Evolutionary conservation across 2,797 vertebrate genomes (phyloP), one percentile per base, ranked within the genome.

Genomic region (Anguilla megastoma): DNA sequence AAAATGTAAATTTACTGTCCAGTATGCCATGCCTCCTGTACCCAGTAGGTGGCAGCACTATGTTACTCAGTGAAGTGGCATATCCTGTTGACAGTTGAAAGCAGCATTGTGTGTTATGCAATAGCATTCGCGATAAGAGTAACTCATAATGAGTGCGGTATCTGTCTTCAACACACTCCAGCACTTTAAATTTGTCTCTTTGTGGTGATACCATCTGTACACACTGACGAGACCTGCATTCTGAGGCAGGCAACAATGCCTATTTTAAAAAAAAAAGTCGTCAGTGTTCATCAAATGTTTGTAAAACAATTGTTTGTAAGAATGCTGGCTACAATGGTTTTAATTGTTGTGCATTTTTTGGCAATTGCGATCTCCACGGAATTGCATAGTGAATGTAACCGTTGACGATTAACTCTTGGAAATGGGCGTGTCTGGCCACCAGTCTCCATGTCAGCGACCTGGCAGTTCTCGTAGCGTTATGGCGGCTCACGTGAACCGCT

Each of bases 21-120:
- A 18, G 30, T 76, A 7, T 79, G 36, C 16, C 9, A 79, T 79
- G 12, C 36, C 16, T 27, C 30, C 7, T 41, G 50, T 85, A 33
- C 33, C 87, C 87, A 58, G 30, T 88, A 88, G 87, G 63, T 85
- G 87, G 82, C 82, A 85, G 83, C 82, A 85, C 24, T 85, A 7
- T 41, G 41, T 36, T 33, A 80, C 33, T 2, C 36, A 41, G 33
- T n/a, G 8, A 33, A 30, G 41, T 41, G 74, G n/a, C 14, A 4
- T 56, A 56, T 76, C 33, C 30, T 41, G 33, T 41, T 36, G 30
- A 2, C 27, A 56, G 52, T 30, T 30, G n/a, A 84, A 56, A 84
- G 27, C 45, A 56, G 3, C 52, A 36, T 9, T 60, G 8, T 45
- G 9, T 63, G n/a, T 58, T 52, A 80, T 82, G 56, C 48, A 36